Base-by-base conservation (phyloP, 1,140 invertebrate genomes). In the Macrocentrus cingulum region DNA sequence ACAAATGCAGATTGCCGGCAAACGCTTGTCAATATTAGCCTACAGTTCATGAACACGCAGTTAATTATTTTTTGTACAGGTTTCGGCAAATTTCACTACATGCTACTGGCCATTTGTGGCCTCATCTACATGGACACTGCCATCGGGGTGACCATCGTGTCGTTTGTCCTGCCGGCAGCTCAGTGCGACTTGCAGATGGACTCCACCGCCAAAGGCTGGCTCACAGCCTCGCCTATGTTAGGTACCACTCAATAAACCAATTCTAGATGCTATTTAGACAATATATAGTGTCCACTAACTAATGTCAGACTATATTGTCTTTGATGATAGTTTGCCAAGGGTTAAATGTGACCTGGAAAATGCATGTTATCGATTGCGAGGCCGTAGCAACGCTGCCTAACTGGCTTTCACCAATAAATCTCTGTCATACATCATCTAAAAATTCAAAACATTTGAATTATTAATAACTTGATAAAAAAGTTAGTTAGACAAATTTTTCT, bases 111-210 rank as follows among this genome's bases (percentile, higher is more conserved):
- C 37, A 67, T 89, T 74, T 87, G 87, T 56, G 88, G 88, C 0
- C 70, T 89, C 36, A 89, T 89, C 53, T 89, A 89, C 65, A 82
- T 88, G 64, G 87, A 89, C 72, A 89, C 87, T 0, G 87, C 88
- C 13, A 88, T 95, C 46, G 91, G 92, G 49, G 87, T 95, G 52
- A 91, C 91, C n/a, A 90, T 94, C 57, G 82, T 92, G 53, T 91
- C 92, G 1, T 90, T 90, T 72, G 87, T 91, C 8, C 67, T 91
- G 48, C 88, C 88, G 0, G 84, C 88, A 1, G 88, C 88, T 1
- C 86, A 86, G 75, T 90, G 88, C 79, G 88, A 91, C 67, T 85
- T 90, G 66, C 72, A 83, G 55, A 89, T 91, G 87, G 85, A 85
- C n/a, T 89, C 88, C 0, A 77, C 81, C 0, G 83, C 88, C 64